Percentiles rank a stretch among this genome's conserved stretches.
These are phyloP conservation scores for Chromis chromis DNA, from an alignment of 2,797 vertebrate genomes.

Conservation along the genomic window DNA sequence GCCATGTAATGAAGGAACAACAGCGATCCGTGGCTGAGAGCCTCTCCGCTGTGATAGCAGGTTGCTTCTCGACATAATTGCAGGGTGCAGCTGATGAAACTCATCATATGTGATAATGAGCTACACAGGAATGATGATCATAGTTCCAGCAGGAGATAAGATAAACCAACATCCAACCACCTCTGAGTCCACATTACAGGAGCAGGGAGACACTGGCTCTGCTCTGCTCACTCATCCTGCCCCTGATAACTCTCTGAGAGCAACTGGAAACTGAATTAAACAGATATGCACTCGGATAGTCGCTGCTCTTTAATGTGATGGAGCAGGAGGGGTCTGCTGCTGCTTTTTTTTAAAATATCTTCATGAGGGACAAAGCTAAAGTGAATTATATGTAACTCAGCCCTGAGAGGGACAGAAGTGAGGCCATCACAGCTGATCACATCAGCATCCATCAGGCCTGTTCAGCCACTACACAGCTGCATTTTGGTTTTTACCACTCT, in stretches of 20 bases:
- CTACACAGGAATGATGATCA: constrained; percentile 67
- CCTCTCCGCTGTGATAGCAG: constrained; percentile 58
- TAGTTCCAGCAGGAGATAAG: constrained; percentile 66
- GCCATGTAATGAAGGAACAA: constrained; percentile 26
- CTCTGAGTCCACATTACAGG: constrained; percentile 36
- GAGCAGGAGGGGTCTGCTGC: constrained; percentile 16
- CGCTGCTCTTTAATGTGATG: constrained; percentile 35
- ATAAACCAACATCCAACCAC: constrained; percentile 60
- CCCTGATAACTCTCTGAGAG: constrained; percentile 51
- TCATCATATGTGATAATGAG: constrained; percentile 67
- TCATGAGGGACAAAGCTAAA: constrained; percentile 61
- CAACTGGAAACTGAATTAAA: constrained; percentile 69
- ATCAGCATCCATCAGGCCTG: constrained; percentile 37
- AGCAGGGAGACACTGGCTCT: constrained; percentile 55
- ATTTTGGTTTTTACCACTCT: neutral
- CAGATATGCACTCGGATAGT: constrained; percentile 43
- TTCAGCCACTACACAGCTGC: constrained; percentile 18
- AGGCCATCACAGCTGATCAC: constrained; percentile 52
- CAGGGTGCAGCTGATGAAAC: constrained; percentile 67
- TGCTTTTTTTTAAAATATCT: constrained; percentile 34
- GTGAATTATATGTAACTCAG: constrained; percentile 72
- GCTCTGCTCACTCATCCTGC: constrained; percentile 41
- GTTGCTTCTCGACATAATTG: constrained; percentile 61
- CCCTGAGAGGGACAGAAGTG: constrained; percentile 55
- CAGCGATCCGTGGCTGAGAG: constrained; percentile 22